Evolutionary conservation across 2,797 vertebrate species (phyloP), one percentile per base, ranked within the genome.

Genomic region (Smutsia temminckii): DNA sequence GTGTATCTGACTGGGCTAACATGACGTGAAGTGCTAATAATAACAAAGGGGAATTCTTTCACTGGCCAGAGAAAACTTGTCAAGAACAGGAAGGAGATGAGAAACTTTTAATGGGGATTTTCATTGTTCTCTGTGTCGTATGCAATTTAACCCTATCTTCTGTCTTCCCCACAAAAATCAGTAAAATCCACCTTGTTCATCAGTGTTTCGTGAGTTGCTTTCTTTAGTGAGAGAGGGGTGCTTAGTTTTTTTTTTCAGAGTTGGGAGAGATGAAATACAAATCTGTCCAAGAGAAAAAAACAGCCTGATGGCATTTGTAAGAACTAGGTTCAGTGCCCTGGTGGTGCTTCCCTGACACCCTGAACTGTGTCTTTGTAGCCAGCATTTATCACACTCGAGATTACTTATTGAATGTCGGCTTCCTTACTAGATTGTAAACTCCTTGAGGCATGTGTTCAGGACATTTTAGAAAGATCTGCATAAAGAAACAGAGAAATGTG

Each of bases 391-490:
- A 85, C 42, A 34, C 49, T 71, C 37, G 21, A 25, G 66, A 64
- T 53, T 64, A 92, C 11, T 81, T 93, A 51, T 69, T 71, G 63
- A 72, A 34, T 37, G 75, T 34, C 51, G 90, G 51, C 53, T 94
- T 90, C 37, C 53, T 86, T 42, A 27, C 49, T 59, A 51, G 72
- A 37, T 13, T 85, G 23, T 64, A 57, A 91, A 75, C 21, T 86
- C 75, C 51, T 49, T 55, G 12, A 42, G 18, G 37, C 75, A 86
- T 55, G 10, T 77, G 7, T 84, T 94, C 61, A 81, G 84, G 63
- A 85, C 13, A 91, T 46, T 85, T 91, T 85, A 81, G n/a, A 93
- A 95, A 91, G 59, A 89, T 21, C 11, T 29, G 14, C 57, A 20
- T 80, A 83, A 85, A 85, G 74, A 79, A 88, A 83, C 4, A 57